Conservation (phyloP, 2,113 vertebrate species). For the Poeciliopsis prolifica region DNA sequence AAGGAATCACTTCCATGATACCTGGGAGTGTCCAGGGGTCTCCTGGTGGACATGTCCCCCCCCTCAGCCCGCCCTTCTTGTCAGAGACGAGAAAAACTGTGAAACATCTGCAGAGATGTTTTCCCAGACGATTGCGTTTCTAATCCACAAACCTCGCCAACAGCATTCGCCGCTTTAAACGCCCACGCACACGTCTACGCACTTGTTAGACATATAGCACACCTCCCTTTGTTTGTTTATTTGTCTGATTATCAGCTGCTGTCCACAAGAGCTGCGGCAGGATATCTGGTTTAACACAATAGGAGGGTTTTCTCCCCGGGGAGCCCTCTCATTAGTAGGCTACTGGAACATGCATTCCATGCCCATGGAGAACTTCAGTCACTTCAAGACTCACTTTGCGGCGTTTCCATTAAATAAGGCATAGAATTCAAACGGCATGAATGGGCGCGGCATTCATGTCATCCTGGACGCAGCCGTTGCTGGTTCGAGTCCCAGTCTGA, state of each 20-base stretch:
- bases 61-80: too few relatives aligned
- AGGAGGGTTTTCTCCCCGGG: constrained; percentile 57
- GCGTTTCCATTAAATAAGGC: too few relatives aligned
- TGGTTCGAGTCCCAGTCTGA: too few relatives aligned
- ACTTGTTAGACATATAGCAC: constrained; percentile 41
- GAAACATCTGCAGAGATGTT: neutral
- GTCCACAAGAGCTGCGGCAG: constrained; percentile 67
- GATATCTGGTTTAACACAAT: constrained; percentile 80
- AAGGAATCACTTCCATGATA: neutral
- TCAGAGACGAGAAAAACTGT: too few relatives aligned
- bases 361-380: constrained; percentile 21
- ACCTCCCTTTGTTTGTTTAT: constrained; percentile 73
- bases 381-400: constrained; percentile 22
- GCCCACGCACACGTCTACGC: constrained; percentile 29
- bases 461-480: too few relatives aligned
- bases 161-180: constrained; percentile 29
- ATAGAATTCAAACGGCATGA: too few relatives aligned
- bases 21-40: neutral
- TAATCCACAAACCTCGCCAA: constrained; percentile 3
- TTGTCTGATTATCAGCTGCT: constrained; percentile 69
- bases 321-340: constrained; percentile 35
- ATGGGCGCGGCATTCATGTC: too few relatives aligned
- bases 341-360: constrained; percentile 45
- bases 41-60: too few relatives aligned
- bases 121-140: constrained; percentile 1